Percentiles rank a stretch among this genome's conserved stretches.
phyloP scores from a whole-genome alignment of 2,797 vertebrate species.

The Phylloscopus collybita region DNA sequence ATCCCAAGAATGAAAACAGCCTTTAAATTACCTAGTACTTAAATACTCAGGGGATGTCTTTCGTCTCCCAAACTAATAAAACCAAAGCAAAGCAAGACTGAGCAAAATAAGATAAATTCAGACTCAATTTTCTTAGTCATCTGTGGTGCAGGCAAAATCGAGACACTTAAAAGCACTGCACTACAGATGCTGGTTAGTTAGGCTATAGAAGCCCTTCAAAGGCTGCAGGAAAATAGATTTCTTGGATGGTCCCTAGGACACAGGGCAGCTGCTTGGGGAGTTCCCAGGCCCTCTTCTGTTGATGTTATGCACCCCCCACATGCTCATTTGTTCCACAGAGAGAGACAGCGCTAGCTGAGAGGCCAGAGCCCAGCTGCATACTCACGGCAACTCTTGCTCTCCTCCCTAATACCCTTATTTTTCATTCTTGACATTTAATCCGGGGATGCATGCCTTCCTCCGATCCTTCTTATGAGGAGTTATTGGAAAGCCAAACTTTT shows the following conservation, averaged over 20 bases:
- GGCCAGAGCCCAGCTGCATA: background rate
- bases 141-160: background rate
- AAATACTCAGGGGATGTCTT: background rate
- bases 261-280: background rate
- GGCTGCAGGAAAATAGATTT: background rate
- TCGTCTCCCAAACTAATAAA: background rate
- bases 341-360: background rate
- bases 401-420: background rate
- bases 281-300: background rate
- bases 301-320: background rate
- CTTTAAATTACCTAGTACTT: background rate
- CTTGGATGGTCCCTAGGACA: background rate
- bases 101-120: background rate
- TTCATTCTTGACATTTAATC: slow-evolving; percentile 35
- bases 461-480: background rate
- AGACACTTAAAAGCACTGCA: background rate
- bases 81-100: background rate
- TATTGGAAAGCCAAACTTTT: background rate
- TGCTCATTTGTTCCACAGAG: background rate
- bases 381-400: background rate
- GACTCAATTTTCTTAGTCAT: slow-evolving; percentile 3
- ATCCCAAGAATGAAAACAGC: background rate
- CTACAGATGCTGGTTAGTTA: background rate
- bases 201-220: slow-evolving; percentile 13
- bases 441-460: background rate